phyloP scores from a whole-genome alignment of 2,888 invertebrate species.

The Micoletzkya japonica region DNA sequence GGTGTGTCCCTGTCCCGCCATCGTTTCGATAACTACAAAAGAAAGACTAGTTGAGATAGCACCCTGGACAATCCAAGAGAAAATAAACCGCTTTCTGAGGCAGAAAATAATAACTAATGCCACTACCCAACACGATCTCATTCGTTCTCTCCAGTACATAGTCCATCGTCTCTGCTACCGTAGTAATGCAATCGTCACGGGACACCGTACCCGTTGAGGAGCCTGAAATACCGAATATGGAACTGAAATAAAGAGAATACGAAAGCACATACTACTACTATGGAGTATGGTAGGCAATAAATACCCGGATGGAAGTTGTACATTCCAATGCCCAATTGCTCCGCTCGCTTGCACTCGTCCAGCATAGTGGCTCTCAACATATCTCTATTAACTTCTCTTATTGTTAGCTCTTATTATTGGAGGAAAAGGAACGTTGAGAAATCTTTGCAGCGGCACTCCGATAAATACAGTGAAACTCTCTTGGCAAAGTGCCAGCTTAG shows the following conservation, averaged over 20 bases:
- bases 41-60: not conserved
- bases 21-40: conserved; percentile 66
- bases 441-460: no score
- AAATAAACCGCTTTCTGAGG: not conserved
- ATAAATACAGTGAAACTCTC: no score
- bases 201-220: conserved; percentile 64
- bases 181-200: conserved; percentile 61
- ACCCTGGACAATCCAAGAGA: not conserved
- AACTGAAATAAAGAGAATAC: no score
- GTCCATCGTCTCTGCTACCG: conserved; percentile 65
- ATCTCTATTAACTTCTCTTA: conserved; percentile 35
- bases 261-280: no score
- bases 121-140: conserved; percentile 42
- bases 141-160: conserved; percentile 56
- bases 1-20: conserved; percentile 65
- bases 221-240: no score
- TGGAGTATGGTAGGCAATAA: no score
- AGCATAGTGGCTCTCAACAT: conserved; percentile 65
- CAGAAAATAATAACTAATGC: not conserved
- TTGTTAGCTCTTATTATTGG: no score
- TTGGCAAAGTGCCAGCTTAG: no score
- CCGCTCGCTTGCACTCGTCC: conserved; percentile 67
- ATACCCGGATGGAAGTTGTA: conserved; percentile 69
- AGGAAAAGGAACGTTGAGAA: no score
- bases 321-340: conserved; percentile 66